Percentiles rank a stretch among this genome's conserved stretches.
These are phyloP conservation scores for Drosophila anomalata DNA, from an alignment of 2,888 invertebrate genomes.

Conservation along the genomic window DNA sequence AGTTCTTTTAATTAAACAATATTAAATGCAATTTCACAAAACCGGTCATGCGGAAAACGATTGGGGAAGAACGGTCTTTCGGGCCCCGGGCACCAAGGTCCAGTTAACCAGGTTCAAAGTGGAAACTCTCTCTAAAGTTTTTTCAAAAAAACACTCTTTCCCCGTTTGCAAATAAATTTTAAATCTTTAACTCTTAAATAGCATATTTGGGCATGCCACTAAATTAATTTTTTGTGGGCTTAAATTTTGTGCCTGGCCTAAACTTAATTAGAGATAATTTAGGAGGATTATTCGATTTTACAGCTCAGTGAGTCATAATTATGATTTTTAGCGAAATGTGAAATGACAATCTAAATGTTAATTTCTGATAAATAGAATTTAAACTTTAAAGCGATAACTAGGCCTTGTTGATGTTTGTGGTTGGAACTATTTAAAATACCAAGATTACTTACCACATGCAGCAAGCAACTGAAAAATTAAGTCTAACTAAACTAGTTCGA, in stretches of 20 bases:
- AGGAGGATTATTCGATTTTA: constrained; percentile 31
- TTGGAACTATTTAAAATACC: constrained; percentile 4
- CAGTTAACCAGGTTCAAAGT: constrained; percentile 19
- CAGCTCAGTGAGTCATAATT: constrained; percentile 26
- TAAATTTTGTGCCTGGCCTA: constrained; percentile 4
- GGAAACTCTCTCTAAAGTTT: background rate
- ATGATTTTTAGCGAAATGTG: constrained; percentile 5
- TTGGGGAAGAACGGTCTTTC: constrained; percentile 27
- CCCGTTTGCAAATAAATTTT: constrained; percentile 12
- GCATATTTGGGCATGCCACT: constrained; percentile 24
- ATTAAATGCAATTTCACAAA: constrained; percentile 52
- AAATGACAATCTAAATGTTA: background rate
- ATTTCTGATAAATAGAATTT: background rate
- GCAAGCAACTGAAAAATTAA: constrained; percentile 45
- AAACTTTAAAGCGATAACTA: background rate
- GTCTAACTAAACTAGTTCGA: constrained; percentile 32
- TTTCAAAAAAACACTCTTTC: constrained; percentile 4
- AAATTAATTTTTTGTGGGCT: constrained; percentile 58
- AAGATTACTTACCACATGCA: constrained; percentile 72
- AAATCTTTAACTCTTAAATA: background rate
- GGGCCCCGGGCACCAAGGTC: constrained; percentile 23
- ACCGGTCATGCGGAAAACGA: constrained; percentile 51
- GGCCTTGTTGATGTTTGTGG: constrained; percentile 1
- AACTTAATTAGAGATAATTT: constrained; percentile 42
- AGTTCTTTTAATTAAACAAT: constrained; percentile 64